Evolutionary conservation across 2,113 vertebrate species (phyloP).

Genomic region (Ifrita kowaldi): DNA sequence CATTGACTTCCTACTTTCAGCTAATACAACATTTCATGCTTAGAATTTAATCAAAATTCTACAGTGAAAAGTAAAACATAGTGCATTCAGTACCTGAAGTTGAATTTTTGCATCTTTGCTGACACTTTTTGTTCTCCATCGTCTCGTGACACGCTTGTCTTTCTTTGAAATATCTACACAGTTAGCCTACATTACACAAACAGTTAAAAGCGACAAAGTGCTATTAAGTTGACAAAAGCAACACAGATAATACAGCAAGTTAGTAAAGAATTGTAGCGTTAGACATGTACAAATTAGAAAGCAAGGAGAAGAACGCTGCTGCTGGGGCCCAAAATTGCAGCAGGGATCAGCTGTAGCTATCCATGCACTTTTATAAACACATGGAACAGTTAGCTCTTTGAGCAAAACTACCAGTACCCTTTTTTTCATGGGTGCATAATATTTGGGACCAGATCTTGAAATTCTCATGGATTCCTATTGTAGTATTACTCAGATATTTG

Average conservation of each 20-base stretch:
- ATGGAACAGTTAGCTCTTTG: neutral
- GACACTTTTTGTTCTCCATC: constrained; percentile 99
- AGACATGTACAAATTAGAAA: constrained; percentile 18
- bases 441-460: neutral
- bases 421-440: neutral
- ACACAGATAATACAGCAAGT: constrained; percentile 57
- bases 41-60: neutral
- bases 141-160: constrained; percentile 97
- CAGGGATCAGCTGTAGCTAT: neutral
- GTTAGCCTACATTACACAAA: constrained; percentile 90
- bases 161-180: constrained; percentile 99
- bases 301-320: neutral
- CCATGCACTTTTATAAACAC: neutral
- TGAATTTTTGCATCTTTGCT: constrained; percentile 99
- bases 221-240: constrained; percentile 77
- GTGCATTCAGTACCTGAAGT: constrained; percentile 87
- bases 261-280: constrained; percentile 61
- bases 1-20: neutral
- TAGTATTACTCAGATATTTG: neutral
- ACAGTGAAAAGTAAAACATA: constrained; percentile 15
- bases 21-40: neutral
- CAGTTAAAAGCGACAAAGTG: constrained; percentile 78
- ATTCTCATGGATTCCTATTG: neutral
- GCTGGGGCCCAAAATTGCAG: fast-evolving
- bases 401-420: neutral